phyloP scores from a whole-genome alignment of 2,888 invertebrate species.

The Pristionchus japonicus region DNA sequence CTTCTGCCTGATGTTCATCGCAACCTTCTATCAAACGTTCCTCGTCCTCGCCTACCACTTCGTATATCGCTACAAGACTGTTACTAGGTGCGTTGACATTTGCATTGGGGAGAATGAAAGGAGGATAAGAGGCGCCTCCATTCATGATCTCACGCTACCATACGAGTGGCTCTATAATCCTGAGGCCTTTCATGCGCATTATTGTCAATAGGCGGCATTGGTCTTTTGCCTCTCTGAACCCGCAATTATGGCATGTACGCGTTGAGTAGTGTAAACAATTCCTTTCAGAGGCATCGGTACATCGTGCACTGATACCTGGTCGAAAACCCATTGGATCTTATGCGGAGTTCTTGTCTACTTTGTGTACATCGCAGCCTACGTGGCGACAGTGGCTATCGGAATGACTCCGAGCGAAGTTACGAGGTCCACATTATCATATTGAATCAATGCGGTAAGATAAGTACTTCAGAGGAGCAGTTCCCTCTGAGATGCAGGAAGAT shows the following conservation, averaged over 20 bases:
- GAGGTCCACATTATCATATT: too few species aligned
- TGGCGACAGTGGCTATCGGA: neutral
- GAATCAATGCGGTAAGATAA: too few species aligned
- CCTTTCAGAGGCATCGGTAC: neutral
- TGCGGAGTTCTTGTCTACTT: neutral
- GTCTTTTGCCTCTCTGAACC: neutral
- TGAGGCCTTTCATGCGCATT: too few species aligned
- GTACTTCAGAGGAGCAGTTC: neutral
- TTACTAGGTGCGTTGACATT: neutral
- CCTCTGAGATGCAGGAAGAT: neutral
- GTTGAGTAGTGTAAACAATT: too few species aligned
- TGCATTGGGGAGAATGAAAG: neutral
- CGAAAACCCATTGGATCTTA: neutral
- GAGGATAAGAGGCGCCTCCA: neutral
- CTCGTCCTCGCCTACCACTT: constrained; percentile 22
- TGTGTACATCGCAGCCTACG: neutral
- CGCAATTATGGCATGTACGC: neutral
- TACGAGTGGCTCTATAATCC: too few species aligned
- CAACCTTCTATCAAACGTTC: constrained; percentile 13
- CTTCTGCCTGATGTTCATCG: neutral
- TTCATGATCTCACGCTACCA: too few species aligned
- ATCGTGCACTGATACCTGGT: neutral
- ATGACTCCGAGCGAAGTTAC: neutral
- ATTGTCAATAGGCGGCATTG: neutral
- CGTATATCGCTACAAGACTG: neutral